A percentile compares a stretch with the other conserved stretches of the same genome.
These are phyloP conservation scores for Calliscelio sp. DNA, from an alignment of 2,888 invertebrate genomes.

Conservation along the genomic window DNA sequence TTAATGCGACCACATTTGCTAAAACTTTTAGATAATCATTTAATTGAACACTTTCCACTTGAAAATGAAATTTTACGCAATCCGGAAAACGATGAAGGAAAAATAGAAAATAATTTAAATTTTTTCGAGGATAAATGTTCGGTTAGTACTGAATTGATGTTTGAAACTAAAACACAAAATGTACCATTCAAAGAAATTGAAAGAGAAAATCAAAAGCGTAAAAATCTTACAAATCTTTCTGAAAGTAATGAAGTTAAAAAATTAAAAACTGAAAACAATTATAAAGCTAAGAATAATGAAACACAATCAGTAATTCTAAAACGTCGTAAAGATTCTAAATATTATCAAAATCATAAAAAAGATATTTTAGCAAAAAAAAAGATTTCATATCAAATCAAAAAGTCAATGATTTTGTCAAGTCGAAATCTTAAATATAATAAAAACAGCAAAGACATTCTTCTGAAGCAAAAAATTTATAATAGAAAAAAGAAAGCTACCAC, in stretches of 20 bases:
- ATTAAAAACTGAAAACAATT: background rate
- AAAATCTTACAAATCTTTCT: background rate
- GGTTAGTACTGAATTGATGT: conserved; percentile 1
- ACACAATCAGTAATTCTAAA: background rate
- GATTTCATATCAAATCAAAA: conserved; percentile 11
- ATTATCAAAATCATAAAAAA: conserved; percentile 8
- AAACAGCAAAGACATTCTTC: background rate
- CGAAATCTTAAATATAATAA: background rate
- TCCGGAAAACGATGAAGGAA: background rate
- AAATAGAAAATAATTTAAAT: conserved; percentile 7
- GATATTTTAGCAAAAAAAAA: conserved; percentile 11
- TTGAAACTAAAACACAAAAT: conserved; percentile 9
- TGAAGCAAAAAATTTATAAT: conserved; percentile 8
- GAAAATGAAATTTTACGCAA: conserved; percentile 11
- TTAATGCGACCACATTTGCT: conserved; percentile 18
- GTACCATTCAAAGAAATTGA: conserved; percentile 3
- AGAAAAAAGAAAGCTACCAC: background rate
- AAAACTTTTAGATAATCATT: conserved; percentile 3
- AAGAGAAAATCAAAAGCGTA: background rate
- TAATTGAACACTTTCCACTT: conserved; percentile 21
- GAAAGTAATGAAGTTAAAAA: conserved; percentile 1
- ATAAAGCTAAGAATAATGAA: background rate
- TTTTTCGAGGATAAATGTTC: background rate
- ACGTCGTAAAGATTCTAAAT: conserved; percentile 4
- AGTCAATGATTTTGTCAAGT: conserved; percentile 14